Base-by-base conservation (phyloP, 2,797 vertebrate species). In the Hypotaenidia okinawae region DNA sequence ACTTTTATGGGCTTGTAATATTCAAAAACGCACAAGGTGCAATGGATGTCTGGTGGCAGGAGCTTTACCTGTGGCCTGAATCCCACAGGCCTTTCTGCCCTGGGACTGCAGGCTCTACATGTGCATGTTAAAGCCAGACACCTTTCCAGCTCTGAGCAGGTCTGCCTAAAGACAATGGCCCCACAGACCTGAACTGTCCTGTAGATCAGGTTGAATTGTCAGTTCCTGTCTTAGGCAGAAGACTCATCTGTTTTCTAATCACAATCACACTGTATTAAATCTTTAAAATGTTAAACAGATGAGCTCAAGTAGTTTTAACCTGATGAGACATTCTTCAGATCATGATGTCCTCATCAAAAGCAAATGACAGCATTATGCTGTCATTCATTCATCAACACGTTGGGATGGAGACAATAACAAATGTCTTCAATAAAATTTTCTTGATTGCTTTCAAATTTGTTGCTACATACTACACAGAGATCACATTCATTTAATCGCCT, bases 301-400 rank as follows among this genome's bases (percentile, higher is more conserved):
- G 75, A 96, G 73, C 33, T 32, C 30, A 59, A 95, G 41, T 55
- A 84, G 68, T 90, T 96, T 94, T 94, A 97, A 90, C 27, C 69
- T 78, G 91, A 91, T 92, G 87, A 97, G 83, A 89, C 16, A 23
- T 91, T 96, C 92, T 96, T 97, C 88, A 95, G 75, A 93, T 96
- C 79, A 97, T 96, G 94, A 95, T 35, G 73, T 61, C 75, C 63
- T 96, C 93, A 93, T 95, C 62, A 94, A 89, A 97, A 91, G 19
- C n/a, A 66, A 67, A 45, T 45, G 63, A 47, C 39, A 94, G 74
- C 55, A 62, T 93, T 97, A 87, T 74, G 64, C 14, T 95, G 95
- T 93, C 90, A 93, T 93, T 94, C 24, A 24, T 41, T 97, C 64
- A 93, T 95, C 92, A 95, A 68, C 52, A 92, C 54, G 77, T 85